These are phyloP conservation scores for Chaenodraco wilsoni DNA, from an alignment of 2,797 vertebrate genomes.

Conservation along the genomic window DNA sequence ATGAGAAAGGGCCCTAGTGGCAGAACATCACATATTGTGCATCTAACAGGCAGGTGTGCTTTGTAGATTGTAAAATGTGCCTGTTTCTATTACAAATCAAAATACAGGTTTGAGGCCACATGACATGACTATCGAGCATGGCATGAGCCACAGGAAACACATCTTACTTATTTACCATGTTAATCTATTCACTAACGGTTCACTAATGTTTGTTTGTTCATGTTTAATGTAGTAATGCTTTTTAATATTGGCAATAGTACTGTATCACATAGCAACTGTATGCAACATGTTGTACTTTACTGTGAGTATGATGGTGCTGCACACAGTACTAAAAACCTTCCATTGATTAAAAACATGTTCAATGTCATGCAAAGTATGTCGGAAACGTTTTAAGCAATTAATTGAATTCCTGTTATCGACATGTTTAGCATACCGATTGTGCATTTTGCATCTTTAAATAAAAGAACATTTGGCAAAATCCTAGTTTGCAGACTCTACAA, in stretches of 20 bases:
- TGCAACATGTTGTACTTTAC: not conserved
- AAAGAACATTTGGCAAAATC: not conserved
- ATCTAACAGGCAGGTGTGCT: not conserved
- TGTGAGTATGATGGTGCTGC: not conserved
- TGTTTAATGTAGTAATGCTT: not conserved
- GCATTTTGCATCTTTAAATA: not conserved
- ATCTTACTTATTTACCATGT: not conserved
- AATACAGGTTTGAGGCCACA: not conserved
- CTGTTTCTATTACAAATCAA: not conserved
- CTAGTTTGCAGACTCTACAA: not conserved
- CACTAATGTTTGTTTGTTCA: slow-evolving; percentile 28
- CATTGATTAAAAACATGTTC: not conserved
- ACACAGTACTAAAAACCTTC: not conserved
- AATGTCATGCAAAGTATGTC: not conserved
- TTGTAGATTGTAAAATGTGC: not conserved
- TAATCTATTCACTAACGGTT: slow-evolving; percentile 41
- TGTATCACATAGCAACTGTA: not conserved
- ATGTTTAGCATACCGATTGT: not conserved
- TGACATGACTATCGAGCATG: not conserved
- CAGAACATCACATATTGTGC: too few relatives aligned
- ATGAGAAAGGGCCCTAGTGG: too few relatives aligned
- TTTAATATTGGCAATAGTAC: not conserved
- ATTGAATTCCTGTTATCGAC: not conserved
- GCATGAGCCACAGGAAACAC: not conserved
- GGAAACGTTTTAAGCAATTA: not conserved